phyloP scores from a whole-genome alignment of 1,140 invertebrate species.

The Listronotus bonariensis region DNA sequence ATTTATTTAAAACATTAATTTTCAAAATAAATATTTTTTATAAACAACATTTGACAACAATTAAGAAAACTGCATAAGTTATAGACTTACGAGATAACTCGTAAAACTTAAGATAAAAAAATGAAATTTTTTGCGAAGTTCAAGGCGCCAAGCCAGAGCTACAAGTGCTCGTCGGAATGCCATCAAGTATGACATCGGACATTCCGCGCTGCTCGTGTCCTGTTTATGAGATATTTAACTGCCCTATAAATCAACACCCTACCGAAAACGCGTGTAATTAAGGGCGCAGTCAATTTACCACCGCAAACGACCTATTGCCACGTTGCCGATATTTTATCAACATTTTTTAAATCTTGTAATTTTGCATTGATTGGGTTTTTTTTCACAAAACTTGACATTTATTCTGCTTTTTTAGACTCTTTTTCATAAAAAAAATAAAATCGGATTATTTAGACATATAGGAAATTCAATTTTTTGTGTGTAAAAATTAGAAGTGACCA shows the following conservation, averaged over 20 bases:
- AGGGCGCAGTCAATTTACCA: constrained; percentile 50
- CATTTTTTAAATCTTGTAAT: neutral
- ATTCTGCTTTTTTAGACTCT: no score
- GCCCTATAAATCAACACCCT: constrained; percentile 58
- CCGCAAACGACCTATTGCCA: constrained; percentile 19
- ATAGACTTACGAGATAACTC: neutral
- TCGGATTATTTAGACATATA: no score
- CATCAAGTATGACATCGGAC: constrained; percentile 53
- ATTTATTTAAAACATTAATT: no score
- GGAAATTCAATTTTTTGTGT: no score
- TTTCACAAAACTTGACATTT: no score
- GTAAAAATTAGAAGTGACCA: no score
- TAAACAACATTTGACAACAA: neutral
- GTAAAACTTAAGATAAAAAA: constrained; percentile 1
- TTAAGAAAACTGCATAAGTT: neutral
- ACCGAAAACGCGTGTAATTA: constrained; percentile 54
- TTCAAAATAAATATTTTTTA: no score
- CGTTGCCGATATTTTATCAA: constrained; percentile 18
- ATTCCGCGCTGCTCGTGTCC: constrained; percentile 53
- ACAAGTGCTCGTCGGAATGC: constrained; percentile 37
- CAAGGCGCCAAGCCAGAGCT: constrained; percentile 29
- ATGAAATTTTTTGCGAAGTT: constrained; percentile 9
- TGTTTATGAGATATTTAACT: constrained; percentile 59
- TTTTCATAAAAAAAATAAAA: no score
- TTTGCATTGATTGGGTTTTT: no score